Percentiles rank a stretch among this genome's conserved stretches.
phyloP scores from a whole-genome alignment of 1,140 invertebrate genomes.

The Pogonognathellus flavescens region DNA sequence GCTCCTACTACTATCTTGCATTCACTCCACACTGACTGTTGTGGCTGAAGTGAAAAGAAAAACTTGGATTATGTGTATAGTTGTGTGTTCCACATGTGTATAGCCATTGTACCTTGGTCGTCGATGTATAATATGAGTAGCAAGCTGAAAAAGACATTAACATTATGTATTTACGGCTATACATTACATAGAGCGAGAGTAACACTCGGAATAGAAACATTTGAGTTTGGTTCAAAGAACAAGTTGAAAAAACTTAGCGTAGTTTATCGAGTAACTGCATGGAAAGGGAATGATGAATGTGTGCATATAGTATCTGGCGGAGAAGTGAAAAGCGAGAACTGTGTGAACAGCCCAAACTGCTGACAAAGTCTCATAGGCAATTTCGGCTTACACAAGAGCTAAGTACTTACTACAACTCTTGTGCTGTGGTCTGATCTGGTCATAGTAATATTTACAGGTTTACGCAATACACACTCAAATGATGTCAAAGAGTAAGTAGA shows the following conservation, averaged over 20 bases:
- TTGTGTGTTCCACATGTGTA: too few species aligned
- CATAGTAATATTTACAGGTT: conserved; percentile 42
- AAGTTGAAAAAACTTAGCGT: conserved; percentile 31
- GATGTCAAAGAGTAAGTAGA: conserved; percentile 15
- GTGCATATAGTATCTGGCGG: conserved; percentile 1
- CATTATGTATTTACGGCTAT: conserved; percentile 37
- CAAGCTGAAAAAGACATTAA: conserved; percentile 38
- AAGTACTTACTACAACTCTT: not conserved
- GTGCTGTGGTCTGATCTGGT: conserved; percentile 9
- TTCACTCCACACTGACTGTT: too few species aligned
- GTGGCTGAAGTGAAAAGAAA: too few species aligned
- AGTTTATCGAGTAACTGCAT: conserved; percentile 24
- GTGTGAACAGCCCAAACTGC: conserved; percentile 45
- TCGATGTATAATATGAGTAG: not conserved
- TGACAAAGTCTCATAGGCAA: conserved; percentile 48
- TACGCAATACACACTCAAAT: conserved; percentile 39
- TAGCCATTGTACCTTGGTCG: too few species aligned
- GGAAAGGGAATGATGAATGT: conserved; percentile 44
- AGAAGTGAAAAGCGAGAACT: not conserved
- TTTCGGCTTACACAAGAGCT: not conserved
- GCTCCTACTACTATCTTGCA: not conserved
- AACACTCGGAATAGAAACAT: conserved; percentile 21
- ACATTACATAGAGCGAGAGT: not conserved
- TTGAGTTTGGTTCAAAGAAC: not conserved
- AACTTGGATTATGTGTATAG: too few species aligned